These are phyloP conservation scores for Botia kubotai DNA, from an alignment of 2,797 vertebrate genomes.

Conservation along the genomic window DNA sequence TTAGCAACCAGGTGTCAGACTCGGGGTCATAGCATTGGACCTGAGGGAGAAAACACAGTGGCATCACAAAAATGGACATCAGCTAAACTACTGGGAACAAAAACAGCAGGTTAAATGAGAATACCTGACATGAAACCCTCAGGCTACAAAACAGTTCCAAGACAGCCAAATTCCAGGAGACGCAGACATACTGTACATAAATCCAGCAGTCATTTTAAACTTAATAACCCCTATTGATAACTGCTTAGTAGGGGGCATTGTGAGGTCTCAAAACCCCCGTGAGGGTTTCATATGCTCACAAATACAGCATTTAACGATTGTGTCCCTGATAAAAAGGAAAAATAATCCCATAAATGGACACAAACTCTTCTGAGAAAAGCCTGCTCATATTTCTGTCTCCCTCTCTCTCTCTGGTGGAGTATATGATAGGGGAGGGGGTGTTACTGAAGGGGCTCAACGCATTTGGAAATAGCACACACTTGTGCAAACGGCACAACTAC, in stretches of 20 bases:
- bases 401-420: conserved; percentile 27
- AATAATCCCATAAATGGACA: conserved; percentile 2
- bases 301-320: background rate
- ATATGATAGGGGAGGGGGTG: conserved; percentile 1
- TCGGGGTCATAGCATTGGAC: conserved; percentile 98
- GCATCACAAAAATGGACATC: conserved; percentile 1
- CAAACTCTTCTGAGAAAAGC: conserved; percentile 14
- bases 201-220: background rate
- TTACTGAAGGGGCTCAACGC: conserved; percentile 23
- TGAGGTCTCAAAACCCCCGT: background rate
- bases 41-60: conserved; percentile 70
- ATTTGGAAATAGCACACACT: conserved; percentile 38
- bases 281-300: background rate
- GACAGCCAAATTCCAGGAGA: background rate
- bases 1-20: conserved; percentile 88
- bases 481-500: conserved; percentile 12
- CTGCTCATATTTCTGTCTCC: conserved; percentile 27
- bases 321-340: conserved; percentile 5
- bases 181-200: background rate
- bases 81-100: background rate
- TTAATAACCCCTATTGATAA: background rate
- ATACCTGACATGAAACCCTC: background rate
- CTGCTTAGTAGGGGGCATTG: background rate
- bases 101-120: background rate
- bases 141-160: conserved; percentile 6